Base-by-base conservation (phyloP, 2,797 vertebrate genomes). In the Typhlichthys subterraneus region DNA sequence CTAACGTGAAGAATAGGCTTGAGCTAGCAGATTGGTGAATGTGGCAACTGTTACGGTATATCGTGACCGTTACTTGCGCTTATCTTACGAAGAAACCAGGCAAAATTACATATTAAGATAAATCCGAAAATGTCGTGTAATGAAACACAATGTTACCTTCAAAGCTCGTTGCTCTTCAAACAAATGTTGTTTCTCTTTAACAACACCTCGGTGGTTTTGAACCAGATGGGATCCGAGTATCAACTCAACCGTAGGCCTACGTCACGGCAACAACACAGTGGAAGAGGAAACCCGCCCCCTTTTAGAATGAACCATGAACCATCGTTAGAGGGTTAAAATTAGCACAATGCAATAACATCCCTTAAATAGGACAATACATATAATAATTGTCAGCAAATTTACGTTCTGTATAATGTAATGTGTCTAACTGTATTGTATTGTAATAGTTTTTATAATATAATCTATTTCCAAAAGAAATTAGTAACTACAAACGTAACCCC, bases 41-140 rank as follows among this genome's bases (percentile, higher is more conserved):
- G 7, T 64, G 76, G 75, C 45, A 23, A 23, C 23, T 23, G 23
- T 23, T 23, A 29, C 23, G 23, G 0, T 29, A 29, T 29, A 67
- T 85, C 85, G 81, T 87, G 83, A 87, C 88, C 86, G 86, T 84
- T 89, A 88, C 7, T 38, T 38, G 9, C 33, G 33, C 33, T 38
- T 38, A 6, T 38, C 33, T 38, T 38, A 38, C 1, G 33, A 9
- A 38, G 7, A 9, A 38, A 38, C 8, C 33, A 38, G 33, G 33
- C 33, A 38, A 38, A 38, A 38, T 38, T 9, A 38, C 8, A 38
- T 38, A 9, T 9, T 9, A 38, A 29, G 8, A 1, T 38, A 9
- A 3, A 31, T 47, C 45, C n/a, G 0, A n/a, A 0, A 4, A 53
- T 2, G 0, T 2, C 10, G 8, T 33, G 58, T 56, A 8, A 1